These are phyloP conservation scores for Dryomyza anilis DNA, from an alignment of 2,888 invertebrate species.

Conservation along the genomic window DNA sequence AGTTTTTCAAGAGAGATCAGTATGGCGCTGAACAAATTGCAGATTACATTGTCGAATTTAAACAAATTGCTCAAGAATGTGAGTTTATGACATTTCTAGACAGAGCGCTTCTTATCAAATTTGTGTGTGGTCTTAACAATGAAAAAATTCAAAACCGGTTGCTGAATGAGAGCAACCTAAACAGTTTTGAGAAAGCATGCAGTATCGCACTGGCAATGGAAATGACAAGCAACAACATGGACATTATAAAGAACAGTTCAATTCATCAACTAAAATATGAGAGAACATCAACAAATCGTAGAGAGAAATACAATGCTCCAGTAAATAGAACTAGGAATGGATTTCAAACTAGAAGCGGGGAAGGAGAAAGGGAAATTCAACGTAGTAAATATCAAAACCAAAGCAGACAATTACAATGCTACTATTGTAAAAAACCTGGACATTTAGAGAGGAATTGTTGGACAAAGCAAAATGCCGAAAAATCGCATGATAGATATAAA, in stretches of 20 bases:
- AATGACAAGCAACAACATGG: constrained; percentile 6
- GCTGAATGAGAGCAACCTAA: constrained; percentile 1
- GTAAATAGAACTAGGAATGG: neutral
- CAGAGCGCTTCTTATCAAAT: constrained; percentile 5
- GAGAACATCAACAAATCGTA: neutral
- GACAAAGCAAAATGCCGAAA: constrained; percentile 1
- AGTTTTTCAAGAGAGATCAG: neutral
- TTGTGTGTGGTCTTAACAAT: constrained; percentile 8
- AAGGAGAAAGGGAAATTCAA: neutral
- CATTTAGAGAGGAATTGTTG: constrained; percentile 7
- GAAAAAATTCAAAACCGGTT: constrained; percentile 12
- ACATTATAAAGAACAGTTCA: neutral
- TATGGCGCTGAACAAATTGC: neutral
- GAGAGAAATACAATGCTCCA: neutral
- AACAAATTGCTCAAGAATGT: neutral
- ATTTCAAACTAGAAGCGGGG: neutral
- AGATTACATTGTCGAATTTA: neutral
- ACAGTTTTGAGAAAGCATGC: constrained; percentile 7
- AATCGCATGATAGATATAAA: constrained; percentile 1
- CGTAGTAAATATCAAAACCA: neutral
- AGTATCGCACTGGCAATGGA: neutral
- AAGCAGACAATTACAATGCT: neutral
- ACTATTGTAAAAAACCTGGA: constrained; percentile 2
- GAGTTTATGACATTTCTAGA: neutral
- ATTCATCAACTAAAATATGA: neutral